Percentiles rank a stretch among this genome's conserved stretches.
Evolutionary conservation across 1,140 invertebrate species (phyloP).

Genomic region (Nephotettix cincticeps): DNA sequence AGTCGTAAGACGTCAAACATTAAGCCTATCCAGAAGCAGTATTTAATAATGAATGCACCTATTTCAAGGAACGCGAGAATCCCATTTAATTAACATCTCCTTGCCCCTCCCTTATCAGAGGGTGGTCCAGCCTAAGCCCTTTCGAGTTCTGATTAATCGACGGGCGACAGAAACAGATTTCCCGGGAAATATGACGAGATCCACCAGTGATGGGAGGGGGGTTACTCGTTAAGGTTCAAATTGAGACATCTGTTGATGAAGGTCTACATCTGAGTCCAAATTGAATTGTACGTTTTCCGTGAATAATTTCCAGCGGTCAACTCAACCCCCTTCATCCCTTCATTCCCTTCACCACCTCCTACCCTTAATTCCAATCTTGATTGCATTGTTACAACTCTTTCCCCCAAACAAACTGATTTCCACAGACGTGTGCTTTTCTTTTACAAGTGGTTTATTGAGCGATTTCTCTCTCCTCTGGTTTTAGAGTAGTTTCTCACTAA

Average conservation of each 20-base stretch:
- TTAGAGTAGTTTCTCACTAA: too few relatives aligned
- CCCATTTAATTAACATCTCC: too few relatives aligned
- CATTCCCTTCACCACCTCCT: background rate
- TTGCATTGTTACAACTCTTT: background rate
- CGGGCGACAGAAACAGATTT: background rate
- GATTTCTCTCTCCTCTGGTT: too few relatives aligned
- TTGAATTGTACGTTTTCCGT: constrained; percentile 8
- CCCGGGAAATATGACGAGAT: background rate
- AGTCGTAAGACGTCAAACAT: too few relatives aligned
- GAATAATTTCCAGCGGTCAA: background rate
- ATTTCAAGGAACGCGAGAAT: too few relatives aligned
- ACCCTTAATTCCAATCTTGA: background rate
- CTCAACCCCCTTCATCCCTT: background rate
- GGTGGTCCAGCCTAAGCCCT: too few relatives aligned
- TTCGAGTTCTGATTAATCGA: background rate
- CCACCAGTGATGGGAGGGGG: background rate
- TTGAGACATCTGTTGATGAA: constrained; percentile 9
- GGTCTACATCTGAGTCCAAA: constrained; percentile 18
- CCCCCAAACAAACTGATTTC: background rate
- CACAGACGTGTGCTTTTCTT: too few relatives aligned
- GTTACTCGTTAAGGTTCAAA: background rate
- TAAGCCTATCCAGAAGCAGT: too few relatives aligned
- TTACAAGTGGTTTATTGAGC: too few relatives aligned
- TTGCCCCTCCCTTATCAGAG: too few relatives aligned
- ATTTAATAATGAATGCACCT: too few relatives aligned